Evolutionary conservation across 2,888 invertebrate genomes (phyloP).

Genomic region (Dexiosoma caninum): DNA sequence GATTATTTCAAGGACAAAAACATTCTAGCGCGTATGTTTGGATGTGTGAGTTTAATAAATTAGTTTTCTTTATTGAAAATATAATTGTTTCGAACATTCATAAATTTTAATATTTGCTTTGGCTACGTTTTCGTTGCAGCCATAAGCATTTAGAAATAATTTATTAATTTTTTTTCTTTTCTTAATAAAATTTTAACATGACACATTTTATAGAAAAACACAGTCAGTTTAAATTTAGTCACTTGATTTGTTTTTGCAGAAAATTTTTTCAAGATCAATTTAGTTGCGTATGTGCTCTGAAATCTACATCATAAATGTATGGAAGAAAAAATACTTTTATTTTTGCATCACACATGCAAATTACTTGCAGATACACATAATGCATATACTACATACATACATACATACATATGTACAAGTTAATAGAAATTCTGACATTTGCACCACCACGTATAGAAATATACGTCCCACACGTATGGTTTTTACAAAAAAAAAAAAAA

Average conservation of each 20-base stretch:
- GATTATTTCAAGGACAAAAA: conserved; percentile 15
- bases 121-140: background rate
- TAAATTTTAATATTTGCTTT: conserved; percentile 6
- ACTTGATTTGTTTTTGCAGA: conserved; percentile 10
- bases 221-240: background rate
- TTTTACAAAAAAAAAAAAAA: conserved; percentile 5
- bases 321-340: background rate
- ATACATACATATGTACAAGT: background rate
- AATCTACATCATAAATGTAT: no score
- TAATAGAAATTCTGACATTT: conserved; percentile 30
- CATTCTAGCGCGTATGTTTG: background rate
- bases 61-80: background rate
- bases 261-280: conserved; percentile 51
- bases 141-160: conserved; percentile 17
- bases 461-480: conserved; percentile 38
- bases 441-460: conserved; percentile 39
- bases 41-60: background rate
- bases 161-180: background rate
- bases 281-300: background rate
- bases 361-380: background rate
- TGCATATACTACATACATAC: background rate
- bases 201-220: conserved; percentile 1
- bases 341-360: conserved; percentile 1
- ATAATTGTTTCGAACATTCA: conserved; percentile 10
- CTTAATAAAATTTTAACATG: conserved; percentile 8